phyloP scores from a whole-genome alignment of 1,140 invertebrate species.

The Caligus rogercresseyi region DNA sequence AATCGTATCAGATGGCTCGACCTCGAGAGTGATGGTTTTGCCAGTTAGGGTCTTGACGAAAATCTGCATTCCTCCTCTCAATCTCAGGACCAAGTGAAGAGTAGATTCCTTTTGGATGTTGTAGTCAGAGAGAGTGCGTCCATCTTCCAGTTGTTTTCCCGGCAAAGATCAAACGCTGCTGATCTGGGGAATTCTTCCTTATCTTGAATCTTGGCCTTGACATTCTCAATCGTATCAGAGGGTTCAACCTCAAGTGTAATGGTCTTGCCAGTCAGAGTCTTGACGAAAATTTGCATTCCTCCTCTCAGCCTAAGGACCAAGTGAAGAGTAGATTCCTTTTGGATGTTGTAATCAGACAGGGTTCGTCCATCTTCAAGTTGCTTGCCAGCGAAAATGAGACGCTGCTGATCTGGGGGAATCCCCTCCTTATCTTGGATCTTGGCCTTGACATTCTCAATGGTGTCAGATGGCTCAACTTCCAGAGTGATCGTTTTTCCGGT shows the following conservation, averaged over 20 bases:
- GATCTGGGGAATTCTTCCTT: constrained; percentile 52
- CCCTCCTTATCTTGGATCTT: constrained; percentile 48
- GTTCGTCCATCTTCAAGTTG: constrained; percentile 44
- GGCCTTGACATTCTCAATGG: constrained; percentile 45
- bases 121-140: constrained; percentile 41
- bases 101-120: constrained; percentile 55
- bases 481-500: constrained; percentile 65
- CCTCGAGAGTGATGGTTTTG: constrained; percentile 62
- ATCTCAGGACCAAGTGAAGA: constrained; percentile 41
- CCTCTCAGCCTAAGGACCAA: constrained; percentile 29
- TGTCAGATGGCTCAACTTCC: constrained; percentile 54
- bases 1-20: constrained; percentile 50
- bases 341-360: constrained; percentile 48
- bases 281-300: constrained; percentile 55
- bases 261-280: constrained; percentile 41
- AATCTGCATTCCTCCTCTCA: constrained; percentile 51
- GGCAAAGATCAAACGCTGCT: constrained; percentile 34
- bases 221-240: constrained; percentile 83
- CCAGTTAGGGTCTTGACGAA: constrained; percentile 63
- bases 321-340: constrained; percentile 28
- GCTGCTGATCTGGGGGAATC: constrained; percentile 50
- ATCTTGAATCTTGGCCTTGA: constrained; percentile 73
- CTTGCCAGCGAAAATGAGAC: constrained; percentile 49
- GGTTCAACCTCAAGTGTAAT: constrained; percentile 36
- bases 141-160: constrained; percentile 37